Evolutionary conservation across 1,140 invertebrate species (phyloP), one percentile per base, ranked within the genome.

Genomic region (Oedothorax gibbosus): DNA sequence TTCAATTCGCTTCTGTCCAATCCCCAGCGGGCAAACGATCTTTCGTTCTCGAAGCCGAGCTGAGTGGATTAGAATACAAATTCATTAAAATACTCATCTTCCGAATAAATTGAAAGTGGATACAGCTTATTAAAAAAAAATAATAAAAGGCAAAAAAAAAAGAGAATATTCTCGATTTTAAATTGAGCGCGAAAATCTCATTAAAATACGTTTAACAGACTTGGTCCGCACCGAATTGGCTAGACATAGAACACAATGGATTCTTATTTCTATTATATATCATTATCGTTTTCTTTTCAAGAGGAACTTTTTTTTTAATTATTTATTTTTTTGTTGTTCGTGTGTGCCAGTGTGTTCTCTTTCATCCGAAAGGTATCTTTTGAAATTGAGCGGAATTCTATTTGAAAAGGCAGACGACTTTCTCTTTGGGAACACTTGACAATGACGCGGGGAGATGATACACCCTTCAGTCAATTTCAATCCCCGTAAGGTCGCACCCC

Each of bases 401-500:
- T 82, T 64, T 82, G 62, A 50, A 82, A 82, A 82, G 18, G 53
- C 68, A 73, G 80, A 82, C 69, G 68, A 82, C 80, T 82, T 82
- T 82, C 80, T 60, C 80, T 73, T 57, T 51, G 79, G 49, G 65
- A 80, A 80, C 54, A 69, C 65, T 81, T 71, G 80, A 82, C 80
- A 82, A 82, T 82, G 80, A 82, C 69, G 80, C 72, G 69, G 68
- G 64, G 66, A 62, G 78, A 51, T 71, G 78, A 81, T 82, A 82
- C 69, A 82, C 80, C 69, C 69, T 73, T 82, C 80, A 82, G 80
- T 82, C 80, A 82, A 82, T 82, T 82, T 82, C 80, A 82, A 82
- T 82, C 80, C 79, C 80, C 69, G 50, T 62, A 82, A 82, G 80
- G 80, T 82, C 80, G 80, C 72, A 66, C 72, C 73, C 56, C 69